Evolutionary conservation across 2,113 vertebrate genomes (phyloP), one percentile per base, ranked within the genome.

Genomic region (Arvicanthis niloticus): DNA sequence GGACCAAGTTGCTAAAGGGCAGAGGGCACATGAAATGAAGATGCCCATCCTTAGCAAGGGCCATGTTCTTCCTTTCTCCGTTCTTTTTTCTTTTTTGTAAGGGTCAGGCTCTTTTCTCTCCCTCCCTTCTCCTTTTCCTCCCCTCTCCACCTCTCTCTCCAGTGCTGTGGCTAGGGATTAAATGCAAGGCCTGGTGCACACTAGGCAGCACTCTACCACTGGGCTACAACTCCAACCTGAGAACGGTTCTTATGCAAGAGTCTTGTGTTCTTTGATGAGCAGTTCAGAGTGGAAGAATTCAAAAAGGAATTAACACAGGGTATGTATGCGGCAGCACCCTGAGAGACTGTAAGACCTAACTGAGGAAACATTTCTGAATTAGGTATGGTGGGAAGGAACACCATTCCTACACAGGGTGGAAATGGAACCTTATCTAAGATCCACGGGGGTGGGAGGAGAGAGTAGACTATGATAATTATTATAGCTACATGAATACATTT

Each of bases 371-470:
- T 81, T 81, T 81, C 34, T 81, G 78, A 58, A 34, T 81, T 81
- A 81, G 51, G 78, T 34, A 56, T 7, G 51, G 48, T 53, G 31
- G 31, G 19, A 21, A 81, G 34, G 78, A 81, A 81, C 5, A 81
- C 34, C 34, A 81, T 58, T 84, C 81, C 22, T 84, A 24, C 24
- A 84, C 62, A 22, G n/a, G 56, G 7, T 84, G 26, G 77, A 93
- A 91, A 94, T n/a, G 40, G 51, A 89, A 94, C 29, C 51, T 86
- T 87, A 78, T 56, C 81, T 94, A 91, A 96, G 51, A 81, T 45
- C 65, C 65, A 67, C 11, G 51, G 48, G 48, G 48, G 48, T 26
- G 62, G 26, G 62, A 10, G 65, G 65, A 26, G 29, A 11, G 26
- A 48, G 70, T 31, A 7, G 45, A 76, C 78, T 75, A 10, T 95